Evolutionary conservation across 2,797 vertebrate genomes (phyloP).

Genomic region (Otus scops): DNA sequence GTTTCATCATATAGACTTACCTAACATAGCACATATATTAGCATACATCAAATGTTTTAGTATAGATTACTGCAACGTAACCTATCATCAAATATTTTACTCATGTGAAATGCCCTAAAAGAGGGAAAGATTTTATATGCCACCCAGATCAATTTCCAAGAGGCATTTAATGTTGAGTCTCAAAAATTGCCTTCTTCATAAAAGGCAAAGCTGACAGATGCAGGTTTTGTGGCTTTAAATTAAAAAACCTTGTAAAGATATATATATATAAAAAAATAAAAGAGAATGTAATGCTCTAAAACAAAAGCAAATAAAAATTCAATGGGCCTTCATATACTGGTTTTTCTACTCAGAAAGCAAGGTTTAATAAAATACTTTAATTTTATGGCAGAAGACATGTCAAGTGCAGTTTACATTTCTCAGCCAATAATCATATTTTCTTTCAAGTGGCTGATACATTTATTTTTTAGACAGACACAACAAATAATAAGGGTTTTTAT

Average conservation of each 20-base stretch:
- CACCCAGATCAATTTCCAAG: neutral
- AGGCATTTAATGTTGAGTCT: neutral
- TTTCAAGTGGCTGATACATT: constrained; percentile 72
- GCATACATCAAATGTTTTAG: neutral
- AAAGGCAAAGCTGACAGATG: constrained; percentile 17
- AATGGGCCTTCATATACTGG: constrained; percentile 50
- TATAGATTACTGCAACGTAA: neutral
- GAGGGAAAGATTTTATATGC: neutral
- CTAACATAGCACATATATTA: neutral
- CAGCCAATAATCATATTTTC: constrained; percentile 81
- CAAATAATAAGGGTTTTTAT: constrained; percentile 80
- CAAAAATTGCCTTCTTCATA: constrained; percentile 8
- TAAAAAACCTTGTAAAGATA: constrained; percentile 44
- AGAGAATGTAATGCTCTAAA: constrained; percentile 42
- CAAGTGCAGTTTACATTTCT: constrained; percentile 80
- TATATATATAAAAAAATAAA: neutral
- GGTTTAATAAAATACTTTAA: constrained; percentile 78
- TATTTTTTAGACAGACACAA: constrained; percentile 78
- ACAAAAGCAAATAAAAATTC: constrained; percentile 77
- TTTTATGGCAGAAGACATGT: constrained; percentile 76
- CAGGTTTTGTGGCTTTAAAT: constrained; percentile 30
- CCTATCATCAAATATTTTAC: neutral
- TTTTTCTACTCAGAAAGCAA: constrained; percentile 68
- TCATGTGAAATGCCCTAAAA: neutral
- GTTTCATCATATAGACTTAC: neutral